Evolutionary conservation across 1,140 invertebrate genomes (phyloP).

Genomic region (Drosophila setifemur): DNA sequence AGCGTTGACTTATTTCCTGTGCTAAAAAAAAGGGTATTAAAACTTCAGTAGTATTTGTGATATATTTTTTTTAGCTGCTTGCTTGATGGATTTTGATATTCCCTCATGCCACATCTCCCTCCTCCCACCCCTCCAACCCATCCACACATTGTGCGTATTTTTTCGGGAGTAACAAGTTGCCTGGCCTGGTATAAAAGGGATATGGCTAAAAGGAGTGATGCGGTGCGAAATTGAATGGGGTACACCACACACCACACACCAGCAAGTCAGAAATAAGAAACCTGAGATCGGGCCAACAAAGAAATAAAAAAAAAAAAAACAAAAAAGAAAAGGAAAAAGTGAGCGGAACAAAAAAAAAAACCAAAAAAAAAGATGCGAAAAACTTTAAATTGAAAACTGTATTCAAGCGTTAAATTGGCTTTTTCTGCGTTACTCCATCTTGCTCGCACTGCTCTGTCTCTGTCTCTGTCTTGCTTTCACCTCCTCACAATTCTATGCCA

Average conservation of each 20-base stretch:
- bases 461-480: background rate
- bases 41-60: no score
- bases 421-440: conserved; percentile 57
- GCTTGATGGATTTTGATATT: conserved; percentile 68
- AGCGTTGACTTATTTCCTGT: no score
- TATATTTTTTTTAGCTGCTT: background rate
- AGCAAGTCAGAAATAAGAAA: conserved; percentile 45
- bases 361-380: conserved; percentile 64
- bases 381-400: conserved; percentile 81
- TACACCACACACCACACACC: conserved; percentile 4
- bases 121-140: background rate
- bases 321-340: no score
- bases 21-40: no score
- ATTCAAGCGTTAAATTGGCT: conserved; percentile 81
- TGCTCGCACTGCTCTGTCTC: conserved; percentile 20
- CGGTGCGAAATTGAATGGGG: conserved; percentile 27
- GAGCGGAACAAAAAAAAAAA: conserved; percentile 6
- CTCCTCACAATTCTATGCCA: conserved; percentile 33
- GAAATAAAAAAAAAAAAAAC: no score
- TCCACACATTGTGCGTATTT: conserved; percentile 45
- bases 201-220: background rate
- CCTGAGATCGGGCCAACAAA: background rate
- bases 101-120: no score
- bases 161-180: conserved; percentile 42
- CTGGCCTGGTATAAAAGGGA: conserved; percentile 30